Conservation (phyloP, 2,113 vertebrate species). For the Panthera tigris region DNA sequence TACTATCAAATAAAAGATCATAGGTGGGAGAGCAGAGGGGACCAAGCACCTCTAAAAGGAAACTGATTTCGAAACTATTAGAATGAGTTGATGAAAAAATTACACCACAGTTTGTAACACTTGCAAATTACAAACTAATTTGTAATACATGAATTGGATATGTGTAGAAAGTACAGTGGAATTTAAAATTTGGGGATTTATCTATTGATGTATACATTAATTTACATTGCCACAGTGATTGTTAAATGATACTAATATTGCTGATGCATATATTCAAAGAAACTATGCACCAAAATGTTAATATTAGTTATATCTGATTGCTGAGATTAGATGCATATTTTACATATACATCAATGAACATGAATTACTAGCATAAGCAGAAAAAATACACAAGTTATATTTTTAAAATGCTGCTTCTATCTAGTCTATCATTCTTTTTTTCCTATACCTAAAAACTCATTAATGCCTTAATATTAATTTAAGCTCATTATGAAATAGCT, state of each 20-base stretch:
- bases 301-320: background rate
- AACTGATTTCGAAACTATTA: background rate
- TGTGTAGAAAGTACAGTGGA: background rate
- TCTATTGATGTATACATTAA: background rate
- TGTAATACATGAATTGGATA: background rate
- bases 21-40: background rate
- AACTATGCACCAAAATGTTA: background rate
- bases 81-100: background rate
- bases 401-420: background rate
- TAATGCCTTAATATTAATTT: background rate
- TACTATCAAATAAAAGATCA: background rate
- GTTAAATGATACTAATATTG: background rate
- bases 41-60: background rate
- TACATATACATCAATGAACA: background rate
- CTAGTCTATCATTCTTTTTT: background rate
- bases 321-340: background rate
- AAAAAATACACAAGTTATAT: background rate
- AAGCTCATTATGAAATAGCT: slow-evolving; percentile 1
- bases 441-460: background rate
- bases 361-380: background rate
- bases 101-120: background rate
- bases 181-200: background rate
- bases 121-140: background rate
- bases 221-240: background rate
- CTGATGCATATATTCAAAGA: background rate